These are phyloP conservation scores for Phrynocephalus versicolor DNA, from an alignment of 2,113 vertebrate species.

Conservation along the genomic window DNA sequence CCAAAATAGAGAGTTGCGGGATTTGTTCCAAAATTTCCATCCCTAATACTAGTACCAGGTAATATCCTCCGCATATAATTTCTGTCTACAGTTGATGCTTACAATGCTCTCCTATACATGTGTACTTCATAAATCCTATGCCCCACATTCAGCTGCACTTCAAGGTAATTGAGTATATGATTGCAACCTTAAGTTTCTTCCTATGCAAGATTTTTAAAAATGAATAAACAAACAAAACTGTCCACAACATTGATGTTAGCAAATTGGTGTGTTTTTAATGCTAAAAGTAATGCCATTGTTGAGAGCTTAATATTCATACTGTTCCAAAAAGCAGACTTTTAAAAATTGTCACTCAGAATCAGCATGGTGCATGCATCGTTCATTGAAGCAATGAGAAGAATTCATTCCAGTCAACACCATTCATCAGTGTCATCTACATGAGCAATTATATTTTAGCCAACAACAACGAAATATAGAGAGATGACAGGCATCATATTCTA, in stretches of 20 bases:
- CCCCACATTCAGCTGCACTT: neutral
- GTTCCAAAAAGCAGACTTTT: conserved; percentile 46
- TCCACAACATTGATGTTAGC: neutral
- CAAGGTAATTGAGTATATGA: neutral
- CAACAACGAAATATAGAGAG: conserved; percentile 61
- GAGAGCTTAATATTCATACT: conserved; percentile 40
- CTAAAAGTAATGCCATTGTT: conserved; percentile 27
- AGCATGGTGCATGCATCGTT: conserved; percentile 35
- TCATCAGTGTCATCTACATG: conserved; percentile 71
- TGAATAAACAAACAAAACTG: neutral
- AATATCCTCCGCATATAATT: neutral
- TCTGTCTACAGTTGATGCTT: neutral
- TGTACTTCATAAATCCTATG: neutral
- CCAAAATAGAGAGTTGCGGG: too few relatives aligned
- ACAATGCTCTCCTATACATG: neutral
- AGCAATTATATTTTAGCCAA: conserved; percentile 72
- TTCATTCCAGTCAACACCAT: conserved; percentile 64
- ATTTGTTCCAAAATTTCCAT: too few relatives aligned
- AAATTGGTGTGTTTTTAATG: neutral
- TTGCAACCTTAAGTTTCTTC: neutral
- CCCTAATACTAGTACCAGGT: too few relatives aligned
- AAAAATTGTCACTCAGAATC: conserved; percentile 47
- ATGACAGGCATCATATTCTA: conserved; percentile 42
- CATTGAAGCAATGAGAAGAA: conserved; percentile 62
- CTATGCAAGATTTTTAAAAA: conserved; percentile 13